Base-by-base conservation (phyloP, 2,888 invertebrate genomes). In the Perdita meconis region DNA sequence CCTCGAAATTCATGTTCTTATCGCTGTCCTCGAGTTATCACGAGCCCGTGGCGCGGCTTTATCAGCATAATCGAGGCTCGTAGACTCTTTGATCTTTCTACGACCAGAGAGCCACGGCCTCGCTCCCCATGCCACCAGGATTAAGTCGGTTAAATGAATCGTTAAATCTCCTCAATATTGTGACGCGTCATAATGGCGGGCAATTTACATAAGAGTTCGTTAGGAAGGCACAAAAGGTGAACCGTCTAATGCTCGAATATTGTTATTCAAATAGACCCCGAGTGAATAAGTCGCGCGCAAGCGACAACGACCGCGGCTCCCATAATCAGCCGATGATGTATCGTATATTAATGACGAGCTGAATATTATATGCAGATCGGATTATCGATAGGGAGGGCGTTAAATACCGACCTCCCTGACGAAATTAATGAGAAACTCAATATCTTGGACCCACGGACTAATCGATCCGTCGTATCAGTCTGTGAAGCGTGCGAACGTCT, bases 181-280 rank as follows among this genome's bases (percentile, higher is more conserved):
- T 88, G 89, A 90, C 88, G 83, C 63, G 77, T 64, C 80, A 71
- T 74, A 87, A 85, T 79, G 71, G 75, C 13, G 38, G 42, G 19
- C 30, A 68, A 87, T 89, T 88, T 87, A 67, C 88, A 88, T 87
- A 82, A 86, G 79, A 81, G 82, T 85, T 81, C 75, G 84, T 87
- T 85, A 80, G 36, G 19, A n/a, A 59, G 64, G 76, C 80, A 83
- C 81, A 79, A 82, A 87, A 81, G 86, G 74, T 81, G 72, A 81
- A 71, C 81, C 79, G 76, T 80, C 84, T 85, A 88, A 87, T 84
- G 80, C 82, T 12, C 75, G 78, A 76, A 86, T 73, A 91, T 91
- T 91, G 90, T 91, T 86, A 91, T 91, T 91, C 88, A 90, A 91
- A 91, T 91, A 59, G 60, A n/a, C 72, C 55, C 47, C 47, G 24